Conservation (phyloP, 1,140 invertebrate genomes). For the Micrasema minimum region DNA sequence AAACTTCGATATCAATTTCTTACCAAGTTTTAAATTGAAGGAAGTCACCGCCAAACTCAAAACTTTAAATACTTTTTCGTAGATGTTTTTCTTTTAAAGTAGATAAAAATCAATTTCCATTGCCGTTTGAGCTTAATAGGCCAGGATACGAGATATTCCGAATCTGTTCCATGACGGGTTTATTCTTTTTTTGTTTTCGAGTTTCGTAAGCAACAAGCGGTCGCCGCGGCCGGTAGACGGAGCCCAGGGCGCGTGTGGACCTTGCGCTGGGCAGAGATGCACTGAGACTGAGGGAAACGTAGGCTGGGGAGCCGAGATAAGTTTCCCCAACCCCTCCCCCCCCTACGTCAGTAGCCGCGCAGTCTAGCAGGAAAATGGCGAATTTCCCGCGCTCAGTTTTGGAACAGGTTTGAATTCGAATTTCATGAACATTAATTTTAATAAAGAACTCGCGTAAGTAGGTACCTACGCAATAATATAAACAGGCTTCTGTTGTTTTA, state of each 20-base stretch:
- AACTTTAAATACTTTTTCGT: constrained; percentile 10
- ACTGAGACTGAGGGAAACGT: constrained; percentile 33
- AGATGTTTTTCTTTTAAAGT: neutral
- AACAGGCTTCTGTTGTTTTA: too few relatives aligned
- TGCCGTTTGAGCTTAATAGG: too few relatives aligned
- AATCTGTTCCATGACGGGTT: too few relatives aligned
- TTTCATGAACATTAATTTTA: too few relatives aligned
- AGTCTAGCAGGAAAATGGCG: neutral
- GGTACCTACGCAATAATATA: neutral
- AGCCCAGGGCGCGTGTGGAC: constrained; percentile 43
- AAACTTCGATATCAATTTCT: constrained; percentile 9
- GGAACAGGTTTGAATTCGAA: neutral
- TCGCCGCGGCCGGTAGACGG: constrained; percentile 19
- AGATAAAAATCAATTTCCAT: too few relatives aligned
- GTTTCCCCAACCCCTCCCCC: constrained; percentile 18
- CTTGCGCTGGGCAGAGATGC: constrained; percentile 44
- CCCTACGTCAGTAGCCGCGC: neutral
- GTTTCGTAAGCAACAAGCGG: constrained; percentile 46
- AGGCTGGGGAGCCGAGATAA: constrained; percentile 3
- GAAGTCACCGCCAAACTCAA: neutral
- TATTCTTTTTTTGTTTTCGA: neutral
- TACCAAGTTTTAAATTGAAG: constrained; percentile 19
- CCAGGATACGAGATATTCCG: too few relatives aligned
- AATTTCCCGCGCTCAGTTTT: constrained; percentile 1
- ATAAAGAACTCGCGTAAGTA: too few relatives aligned